These are phyloP conservation scores for Carabus problematicus DNA, from an alignment of 2,888 invertebrate species.

Conservation along the genomic window DNA sequence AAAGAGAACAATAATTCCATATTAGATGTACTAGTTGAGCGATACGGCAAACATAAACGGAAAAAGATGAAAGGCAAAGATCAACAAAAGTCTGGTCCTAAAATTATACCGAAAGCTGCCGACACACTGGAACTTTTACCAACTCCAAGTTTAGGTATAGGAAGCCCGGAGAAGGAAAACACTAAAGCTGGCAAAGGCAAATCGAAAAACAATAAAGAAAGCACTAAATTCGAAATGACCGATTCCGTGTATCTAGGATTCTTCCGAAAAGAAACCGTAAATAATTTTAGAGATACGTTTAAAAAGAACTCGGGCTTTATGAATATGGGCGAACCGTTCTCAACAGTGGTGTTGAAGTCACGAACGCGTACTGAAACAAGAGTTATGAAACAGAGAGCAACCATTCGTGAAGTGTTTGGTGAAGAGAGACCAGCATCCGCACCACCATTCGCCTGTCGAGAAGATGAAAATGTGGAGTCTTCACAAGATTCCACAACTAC, in stretches of 20 bases:
- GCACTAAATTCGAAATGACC: slow-evolving; percentile 61
- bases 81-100: slow-evolving; percentile 62
- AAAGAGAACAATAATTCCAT: slow-evolving; percentile 66
- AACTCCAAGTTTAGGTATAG: slow-evolving; percentile 67
- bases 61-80: slow-evolving; percentile 64
- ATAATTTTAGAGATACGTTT: slow-evolving; percentile 72
- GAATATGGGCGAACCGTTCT: slow-evolving; percentile 68
- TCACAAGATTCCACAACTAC: slow-evolving; percentile 50
- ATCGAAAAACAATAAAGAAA: slow-evolving; percentile 58
- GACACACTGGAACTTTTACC: slow-evolving; percentile 66
- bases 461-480: slow-evolving; percentile 54
- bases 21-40: slow-evolving; percentile 71
- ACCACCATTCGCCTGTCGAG: slow-evolving; percentile 72
- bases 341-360: slow-evolving; percentile 75
- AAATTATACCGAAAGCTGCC: slow-evolving; percentile 65
- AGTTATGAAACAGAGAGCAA: slow-evolving; percentile 74
- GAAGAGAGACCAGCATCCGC: slow-evolving; percentile 83
- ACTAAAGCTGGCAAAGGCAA: slow-evolving; percentile 29
- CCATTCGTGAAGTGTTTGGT: slow-evolving; percentile 84
- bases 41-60: slow-evolving; percentile 67
- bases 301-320: slow-evolving; percentile 69
- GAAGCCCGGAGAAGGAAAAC: slow-evolving; percentile 33
- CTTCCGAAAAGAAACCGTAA: slow-evolving; percentile 73
- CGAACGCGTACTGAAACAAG: slow-evolving; percentile 79
- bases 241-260: slow-evolving; percentile 69